These are phyloP conservation scores for Vicugna pacos DNA, from an alignment of 2,113 vertebrate species.

Conservation along the genomic window DNA sequence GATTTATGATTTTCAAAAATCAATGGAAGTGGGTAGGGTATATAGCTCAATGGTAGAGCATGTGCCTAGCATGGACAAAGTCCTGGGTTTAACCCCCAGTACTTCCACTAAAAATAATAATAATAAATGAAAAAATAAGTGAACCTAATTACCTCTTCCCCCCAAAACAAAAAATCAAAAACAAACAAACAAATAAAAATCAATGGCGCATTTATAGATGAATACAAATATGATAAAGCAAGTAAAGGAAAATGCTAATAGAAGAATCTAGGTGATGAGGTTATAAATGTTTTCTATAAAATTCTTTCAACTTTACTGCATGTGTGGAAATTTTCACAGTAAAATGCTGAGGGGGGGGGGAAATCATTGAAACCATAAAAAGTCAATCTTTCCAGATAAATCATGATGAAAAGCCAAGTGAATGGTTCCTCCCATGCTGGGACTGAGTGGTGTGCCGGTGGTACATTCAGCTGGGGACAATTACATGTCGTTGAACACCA, in stretches of 20 bases:
- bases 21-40: neutral
- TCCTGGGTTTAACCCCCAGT: too few species aligned
- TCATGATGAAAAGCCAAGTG: neutral
- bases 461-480: fast-evolving
- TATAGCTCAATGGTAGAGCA: too few species aligned
- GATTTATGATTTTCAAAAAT: neutral
- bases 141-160: too few species aligned
- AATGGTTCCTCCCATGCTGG: neutral
- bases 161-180: too few species aligned
- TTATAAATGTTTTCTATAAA: neutral
- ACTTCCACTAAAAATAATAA: too few species aligned
- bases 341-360: neutral
- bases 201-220: neutral
- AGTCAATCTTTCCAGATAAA: neutral
- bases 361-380: neutral
- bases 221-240: neutral
- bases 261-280: neutral
- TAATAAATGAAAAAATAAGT: too few species aligned
- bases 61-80: too few species aligned
- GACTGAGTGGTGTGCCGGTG: fast-evolving
- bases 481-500: neutral
- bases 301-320: neutral
- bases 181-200: too few species aligned
- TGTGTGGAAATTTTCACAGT: neutral
- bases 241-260: neutral